Evolutionary conservation across 2,888 invertebrate genomes (phyloP).

Genomic region (Drosophila mayaguana): DNA sequence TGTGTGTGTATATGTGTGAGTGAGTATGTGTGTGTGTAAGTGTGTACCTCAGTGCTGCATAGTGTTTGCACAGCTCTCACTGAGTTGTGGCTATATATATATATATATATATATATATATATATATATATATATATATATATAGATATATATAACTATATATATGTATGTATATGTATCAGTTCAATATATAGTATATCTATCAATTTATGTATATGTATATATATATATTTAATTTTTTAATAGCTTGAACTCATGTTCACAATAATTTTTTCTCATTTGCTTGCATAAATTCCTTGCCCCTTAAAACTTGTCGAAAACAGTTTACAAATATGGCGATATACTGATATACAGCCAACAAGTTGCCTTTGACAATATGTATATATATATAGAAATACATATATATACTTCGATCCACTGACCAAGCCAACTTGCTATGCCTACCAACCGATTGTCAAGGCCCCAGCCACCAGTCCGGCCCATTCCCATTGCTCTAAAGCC

Average conservation of each 20-base stretch:
- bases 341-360: slow-evolving; percentile 10
- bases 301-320: slow-evolving; percentile 47
- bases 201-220: slow-evolving; percentile 46
- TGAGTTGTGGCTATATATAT: slow-evolving; percentile 22
- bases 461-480: background rate
- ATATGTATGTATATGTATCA: slow-evolving; percentile 69
- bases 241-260: slow-evolving; percentile 35
- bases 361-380: slow-evolving; percentile 29
- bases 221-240: slow-evolving; percentile 15
- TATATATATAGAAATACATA: slow-evolving; percentile 11
- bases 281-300: slow-evolving; percentile 49
- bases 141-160: slow-evolving; percentile 35
- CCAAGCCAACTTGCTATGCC: slow-evolving; percentile 10
- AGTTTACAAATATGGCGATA: slow-evolving; percentile 40
- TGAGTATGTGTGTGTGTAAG: background rate
- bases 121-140: slow-evolving; percentile 65
- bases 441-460: slow-evolving; percentile 44
- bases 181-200: slow-evolving; percentile 72
- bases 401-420: slow-evolving; percentile 19
- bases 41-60: slow-evolving; percentile 24
- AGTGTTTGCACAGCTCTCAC: slow-evolving; percentile 32
- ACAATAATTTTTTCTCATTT: slow-evolving; percentile 10
- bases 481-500: background rate
- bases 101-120: slow-evolving; percentile 38
- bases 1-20: slow-evolving; percentile 16